phyloP scores from a whole-genome alignment of 2,888 invertebrate species.

The Petrolisthes cinctipes region DNA sequence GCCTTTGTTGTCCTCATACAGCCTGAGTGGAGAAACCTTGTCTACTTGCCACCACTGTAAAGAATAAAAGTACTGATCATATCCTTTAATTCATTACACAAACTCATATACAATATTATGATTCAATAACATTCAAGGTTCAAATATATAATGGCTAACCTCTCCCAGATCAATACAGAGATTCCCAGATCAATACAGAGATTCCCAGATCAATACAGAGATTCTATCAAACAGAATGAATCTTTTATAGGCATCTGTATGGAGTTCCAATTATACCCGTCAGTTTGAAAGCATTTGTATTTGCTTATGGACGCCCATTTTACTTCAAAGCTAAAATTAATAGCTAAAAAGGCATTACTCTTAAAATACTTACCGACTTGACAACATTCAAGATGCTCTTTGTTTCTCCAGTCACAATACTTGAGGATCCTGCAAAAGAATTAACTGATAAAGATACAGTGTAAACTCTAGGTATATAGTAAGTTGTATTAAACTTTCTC shows the following conservation, averaged over 20 bases:
- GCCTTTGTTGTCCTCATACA: conserved; percentile 90
- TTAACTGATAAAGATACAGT: neutral
- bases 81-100: neutral
- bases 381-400: conserved; percentile 92
- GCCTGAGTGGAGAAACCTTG: conserved; percentile 87
- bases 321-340: neutral
- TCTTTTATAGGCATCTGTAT: no score
- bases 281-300: no score
- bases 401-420: conserved; percentile 90
- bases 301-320: neutral
- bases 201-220: no score
- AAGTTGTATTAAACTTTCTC: neutral
- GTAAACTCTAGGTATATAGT: neutral
- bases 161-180: no score
- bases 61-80: neutral
- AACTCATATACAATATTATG: neutral
- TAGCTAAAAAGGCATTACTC: neutral
- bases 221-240: no score
- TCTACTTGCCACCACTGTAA: conserved; percentile 92
- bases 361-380: conserved; percentile 80
- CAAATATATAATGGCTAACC: no score
- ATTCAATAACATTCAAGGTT: neutral
- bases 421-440: conserved; percentile 79
- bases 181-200: no score
- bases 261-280: no score